These are phyloP conservation scores for Eolophus roseicapilla DNA, from an alignment of 2,113 vertebrate genomes.

Conservation along the genomic window DNA sequence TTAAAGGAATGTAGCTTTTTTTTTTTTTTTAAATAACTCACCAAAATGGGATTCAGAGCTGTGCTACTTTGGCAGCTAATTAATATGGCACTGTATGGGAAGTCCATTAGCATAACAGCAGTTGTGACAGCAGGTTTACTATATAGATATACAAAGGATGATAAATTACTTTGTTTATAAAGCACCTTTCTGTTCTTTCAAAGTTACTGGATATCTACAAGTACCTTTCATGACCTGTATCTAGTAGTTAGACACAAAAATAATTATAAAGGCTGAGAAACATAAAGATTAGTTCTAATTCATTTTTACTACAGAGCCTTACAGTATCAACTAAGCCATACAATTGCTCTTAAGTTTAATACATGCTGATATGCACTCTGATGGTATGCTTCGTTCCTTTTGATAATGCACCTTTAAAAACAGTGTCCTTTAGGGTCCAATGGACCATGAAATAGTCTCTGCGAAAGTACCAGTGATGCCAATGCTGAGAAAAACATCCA, in stretches of 20 bases:
- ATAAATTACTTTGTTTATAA: neutral
- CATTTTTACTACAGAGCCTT: constrained; percentile 14
- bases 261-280: neutral
- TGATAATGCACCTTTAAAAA: constrained; percentile 77
- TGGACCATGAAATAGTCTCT: constrained; percentile 82
- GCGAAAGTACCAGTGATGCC: constrained; percentile 65
- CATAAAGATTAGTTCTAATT: constrained; percentile 1
- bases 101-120: neutral
- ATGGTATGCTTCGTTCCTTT: constrained; percentile 60
- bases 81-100: neutral
- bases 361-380: constrained; percentile 31
- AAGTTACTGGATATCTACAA: neutral
- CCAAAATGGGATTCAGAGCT: neutral
- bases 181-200: neutral
- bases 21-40: neutral
- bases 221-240: neutral
- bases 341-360: constrained; percentile 45
- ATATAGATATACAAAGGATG: neutral
- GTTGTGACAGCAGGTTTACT: neutral
- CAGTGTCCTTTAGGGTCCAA: constrained; percentile 82
- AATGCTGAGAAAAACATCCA: constrained; percentile 73
- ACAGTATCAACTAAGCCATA: neutral
- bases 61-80: neutral
- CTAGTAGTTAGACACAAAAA: constrained; percentile 1
- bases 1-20: neutral